Percentiles rank a stretch among this genome's conserved stretches.
Conservation (phyloP, 2,113 vertebrate species). For the Sapayoa aenigma region DNA sequence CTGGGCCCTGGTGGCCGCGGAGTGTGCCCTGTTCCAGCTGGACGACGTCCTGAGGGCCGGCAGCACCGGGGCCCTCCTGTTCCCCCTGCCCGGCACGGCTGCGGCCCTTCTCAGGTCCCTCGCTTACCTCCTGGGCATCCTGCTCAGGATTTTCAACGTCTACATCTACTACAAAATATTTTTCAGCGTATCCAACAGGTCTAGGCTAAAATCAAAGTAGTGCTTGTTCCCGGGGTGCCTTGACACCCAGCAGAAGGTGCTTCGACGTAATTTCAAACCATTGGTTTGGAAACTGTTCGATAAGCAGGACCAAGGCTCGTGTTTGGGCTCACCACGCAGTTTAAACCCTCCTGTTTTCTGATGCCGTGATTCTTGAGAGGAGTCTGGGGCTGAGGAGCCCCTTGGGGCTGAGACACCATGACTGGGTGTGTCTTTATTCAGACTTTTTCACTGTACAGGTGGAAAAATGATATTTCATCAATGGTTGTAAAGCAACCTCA, state of each 20-base stretch:
- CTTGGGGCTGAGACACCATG: not conserved
- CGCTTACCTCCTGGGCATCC: constrained; percentile 57
- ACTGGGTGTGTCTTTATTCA: not conserved
- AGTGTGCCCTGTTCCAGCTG: constrained; percentile 53
- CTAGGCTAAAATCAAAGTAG: not conserved
- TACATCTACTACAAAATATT: constrained; percentile 78
- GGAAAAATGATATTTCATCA: not conserved
- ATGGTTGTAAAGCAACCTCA: not conserved
- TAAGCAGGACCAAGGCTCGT: not conserved
- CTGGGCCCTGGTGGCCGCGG: constrained; percentile 61
- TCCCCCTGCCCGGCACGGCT: not conserved
- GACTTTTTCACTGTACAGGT: not conserved
- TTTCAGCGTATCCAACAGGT: constrained; percentile 31
- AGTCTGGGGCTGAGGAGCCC: not conserved
- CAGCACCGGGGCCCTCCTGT: not conserved
- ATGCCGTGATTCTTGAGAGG: not conserved
- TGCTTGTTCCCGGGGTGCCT: rapidly evolving
- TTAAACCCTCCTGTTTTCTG: not conserved
- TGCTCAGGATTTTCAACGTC: constrained; percentile 70
- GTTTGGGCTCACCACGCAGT: not conserved
- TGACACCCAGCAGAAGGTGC: not conserved
- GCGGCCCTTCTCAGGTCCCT: constrained; percentile 23
- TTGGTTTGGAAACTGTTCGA: not conserved
- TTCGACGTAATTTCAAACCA: not conserved
- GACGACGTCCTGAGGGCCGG: not conserved